Evolutionary conservation across 1,140 invertebrate genomes (phyloP).

Genomic region (Leptopilina clavipes): DNA sequence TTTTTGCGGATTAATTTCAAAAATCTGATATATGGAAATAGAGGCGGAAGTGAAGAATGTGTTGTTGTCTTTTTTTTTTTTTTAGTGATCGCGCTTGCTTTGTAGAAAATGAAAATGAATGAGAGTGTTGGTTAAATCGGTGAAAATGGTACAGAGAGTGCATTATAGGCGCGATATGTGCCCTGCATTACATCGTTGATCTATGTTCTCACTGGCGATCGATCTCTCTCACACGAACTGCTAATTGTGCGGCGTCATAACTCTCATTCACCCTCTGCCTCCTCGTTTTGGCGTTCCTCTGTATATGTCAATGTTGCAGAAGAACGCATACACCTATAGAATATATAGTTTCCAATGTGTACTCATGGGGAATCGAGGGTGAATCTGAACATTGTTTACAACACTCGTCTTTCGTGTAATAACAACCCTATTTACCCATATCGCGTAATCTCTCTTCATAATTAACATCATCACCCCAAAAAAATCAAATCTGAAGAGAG

Average conservation of each 20-base stretch:
- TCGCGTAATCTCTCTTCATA: slow-evolving; percentile 45
- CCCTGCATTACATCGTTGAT: slow-evolving; percentile 70
- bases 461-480: no score
- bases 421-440: slow-evolving; percentile 54
- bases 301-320: slow-evolving; percentile 51
- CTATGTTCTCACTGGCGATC: slow-evolving; percentile 73
- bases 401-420: slow-evolving; percentile 60
- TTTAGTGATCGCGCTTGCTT: background rate
- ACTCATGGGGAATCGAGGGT: slow-evolving; percentile 48
- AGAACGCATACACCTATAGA: slow-evolving; percentile 45
- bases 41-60: background rate
- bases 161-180: slow-evolving; percentile 61
- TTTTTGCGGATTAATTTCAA: no score
- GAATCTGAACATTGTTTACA: slow-evolving; percentile 59
- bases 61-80: background rate
- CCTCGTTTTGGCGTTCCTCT: slow-evolving; percentile 45
- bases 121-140: slow-evolving; percentile 58
- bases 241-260: slow-evolving; percentile 76
- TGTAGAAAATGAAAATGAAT: slow-evolving; percentile 62
- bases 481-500: no score
- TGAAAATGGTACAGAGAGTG: slow-evolving; percentile 65
- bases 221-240: slow-evolving; percentile 75
- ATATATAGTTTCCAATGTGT: slow-evolving; percentile 31
- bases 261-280: slow-evolving; percentile 61
- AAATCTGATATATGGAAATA: no score